Base-by-base conservation (phyloP, 2,113 vertebrate genomes). In the Garra rufa region DNA sequence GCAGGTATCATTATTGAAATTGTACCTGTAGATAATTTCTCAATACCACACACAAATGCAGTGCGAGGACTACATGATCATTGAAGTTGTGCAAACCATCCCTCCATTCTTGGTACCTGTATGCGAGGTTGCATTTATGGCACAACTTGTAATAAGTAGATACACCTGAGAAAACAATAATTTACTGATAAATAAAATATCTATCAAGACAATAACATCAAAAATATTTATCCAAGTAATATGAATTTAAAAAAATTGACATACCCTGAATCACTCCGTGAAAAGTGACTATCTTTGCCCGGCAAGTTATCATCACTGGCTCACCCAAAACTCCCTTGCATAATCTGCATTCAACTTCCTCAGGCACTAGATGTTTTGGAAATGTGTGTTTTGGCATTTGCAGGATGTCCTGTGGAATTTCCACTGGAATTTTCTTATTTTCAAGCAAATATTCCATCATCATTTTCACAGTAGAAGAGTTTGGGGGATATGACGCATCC, bases 111-210 rank as follows among this genome's bases (percentile, higher is more conserved):
- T 70, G 34, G 1, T 70, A 70, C 41, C 67, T 70, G 8, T 70
- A 41, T 70, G 67, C 41, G 67, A 70, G 67, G 67, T 70, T 41
- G 67, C 67, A 70, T 70, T 41, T 70, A 70, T 41, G 17, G 34
- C 67, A 70, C 17, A 70, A 7, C 34, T 70, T 70, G 67, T 70
- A 70, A 19, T 70, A 70, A 21, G 67, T 70, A n/a, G 65, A 69
- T 70, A 70, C 67, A 70, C 34, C 67, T 70, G 34, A 70, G 34
- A 70, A 70, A 41, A 19, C 17, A 41, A 55, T 9, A 8, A 21
- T 55, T 7, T 55, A n/a, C 52, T 55, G 19, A n/a, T 1, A 70
- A 70, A 21, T 2, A 41, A 11, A 28, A 59, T 9, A 43, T 43
- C 7, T 43, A 9, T 43, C 43, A 43, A 43, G 9, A 9, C 2